Conservation (phyloP, 2,113 vertebrate species). For the Dermatemys mawii region DNA sequence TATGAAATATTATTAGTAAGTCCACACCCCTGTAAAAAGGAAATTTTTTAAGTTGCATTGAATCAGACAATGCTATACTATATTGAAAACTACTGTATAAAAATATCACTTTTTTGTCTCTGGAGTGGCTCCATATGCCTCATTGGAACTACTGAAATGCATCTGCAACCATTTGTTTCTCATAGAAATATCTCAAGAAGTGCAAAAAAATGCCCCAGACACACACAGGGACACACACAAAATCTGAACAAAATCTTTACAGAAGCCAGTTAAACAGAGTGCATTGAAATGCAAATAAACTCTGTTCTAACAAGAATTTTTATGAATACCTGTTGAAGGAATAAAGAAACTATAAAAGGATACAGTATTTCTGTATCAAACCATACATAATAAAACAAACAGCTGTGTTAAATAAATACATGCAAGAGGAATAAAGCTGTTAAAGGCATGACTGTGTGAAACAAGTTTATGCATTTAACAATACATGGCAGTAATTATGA, state of each 20-base stretch:
- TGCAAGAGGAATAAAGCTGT: slow-evolving; percentile 15
- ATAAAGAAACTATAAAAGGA: neutral
- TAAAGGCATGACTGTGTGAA: neutral
- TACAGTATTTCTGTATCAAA: neutral
- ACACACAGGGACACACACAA: neutral
- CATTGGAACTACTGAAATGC: neutral
- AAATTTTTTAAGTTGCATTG: neutral
- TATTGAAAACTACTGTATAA: neutral
- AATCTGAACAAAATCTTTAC: neutral
- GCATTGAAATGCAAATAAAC: slow-evolving; percentile 50
- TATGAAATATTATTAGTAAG: neutral
- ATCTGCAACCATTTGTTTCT: neutral
- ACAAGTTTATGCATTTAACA: neutral
- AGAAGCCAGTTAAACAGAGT: neutral
- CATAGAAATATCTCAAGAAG: neutral
- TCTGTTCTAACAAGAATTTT: neutral
- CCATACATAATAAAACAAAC: neutral
- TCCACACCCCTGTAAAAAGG: neutral
- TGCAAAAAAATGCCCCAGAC: neutral
- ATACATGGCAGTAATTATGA: neutral
- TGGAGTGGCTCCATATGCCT: neutral
- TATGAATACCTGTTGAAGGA: neutral
- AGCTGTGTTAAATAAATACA: slow-evolving; percentile 34
- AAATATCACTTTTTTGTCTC: neutral
- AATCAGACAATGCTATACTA: neutral